A percentile compares a stretch with the other conserved stretches of the same genome.
These are phyloP conservation scores for Ectobius pallidus DNA, from an alignment of 2,888 invertebrate species.

Conservation along the genomic window DNA sequence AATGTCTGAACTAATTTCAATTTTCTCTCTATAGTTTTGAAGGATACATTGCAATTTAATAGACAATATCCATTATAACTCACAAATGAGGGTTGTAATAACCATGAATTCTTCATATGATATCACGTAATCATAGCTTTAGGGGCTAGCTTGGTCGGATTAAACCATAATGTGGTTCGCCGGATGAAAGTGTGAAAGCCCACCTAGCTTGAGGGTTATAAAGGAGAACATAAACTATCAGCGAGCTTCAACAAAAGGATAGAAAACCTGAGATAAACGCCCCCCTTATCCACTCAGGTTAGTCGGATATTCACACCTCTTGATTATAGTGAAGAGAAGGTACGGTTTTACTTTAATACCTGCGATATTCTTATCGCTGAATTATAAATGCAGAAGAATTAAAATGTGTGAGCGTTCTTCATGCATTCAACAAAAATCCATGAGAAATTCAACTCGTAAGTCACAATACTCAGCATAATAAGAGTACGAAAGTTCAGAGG, in stretches of 20 bases:
- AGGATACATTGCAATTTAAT: constrained; percentile 3
- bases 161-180: not conserved
- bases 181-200: constrained; percentile 6
- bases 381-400: not conserved
- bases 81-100: constrained; percentile 1
- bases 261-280: constrained; percentile 4
- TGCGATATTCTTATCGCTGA: not conserved
- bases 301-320: not conserved
- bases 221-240: not conserved
- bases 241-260: constrained; percentile 1
- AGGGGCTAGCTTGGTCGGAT: constrained; percentile 2
- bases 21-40: not conserved
- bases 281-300: not conserved
- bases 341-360: not conserved
- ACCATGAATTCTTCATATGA: constrained; percentile 16
- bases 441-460: no score
- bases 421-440: no score
- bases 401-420: no score
- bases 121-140: not conserved
- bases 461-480: no score
- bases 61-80: not conserved
- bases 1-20: no score
- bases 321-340: not conserved
- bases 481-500: no score
- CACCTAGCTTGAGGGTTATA: not conserved